Evolutionary conservation across 1,140 invertebrate species (phyloP).

Genomic region (Penaeus indicus): DNA sequence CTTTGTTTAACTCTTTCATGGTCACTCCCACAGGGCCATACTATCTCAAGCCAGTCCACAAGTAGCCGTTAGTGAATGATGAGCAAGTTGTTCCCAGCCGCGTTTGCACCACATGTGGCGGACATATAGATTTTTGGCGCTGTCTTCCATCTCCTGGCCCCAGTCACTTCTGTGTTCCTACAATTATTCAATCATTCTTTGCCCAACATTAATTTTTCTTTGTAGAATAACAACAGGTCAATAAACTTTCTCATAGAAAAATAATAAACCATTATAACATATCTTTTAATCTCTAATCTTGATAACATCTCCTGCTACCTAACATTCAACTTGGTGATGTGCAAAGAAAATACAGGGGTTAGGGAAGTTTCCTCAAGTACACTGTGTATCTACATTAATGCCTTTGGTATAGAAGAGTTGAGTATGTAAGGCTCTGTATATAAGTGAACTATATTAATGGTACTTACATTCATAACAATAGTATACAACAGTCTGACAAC

Average conservation of each 20-base stretch:
- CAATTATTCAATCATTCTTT: slow-evolving; percentile 45
- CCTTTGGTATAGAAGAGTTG: slow-evolving; percentile 64
- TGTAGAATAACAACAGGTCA: slow-evolving; percentile 63
- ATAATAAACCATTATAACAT: slow-evolving; percentile 66
- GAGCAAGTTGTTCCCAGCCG: slow-evolving; percentile 64
- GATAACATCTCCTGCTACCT: slow-evolving; percentile 61
- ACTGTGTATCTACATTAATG: slow-evolving; percentile 65
- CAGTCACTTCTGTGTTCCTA: slow-evolving; percentile 62
- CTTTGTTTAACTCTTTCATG: background rate
- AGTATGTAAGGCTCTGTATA: slow-evolving; percentile 66
- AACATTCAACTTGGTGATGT: slow-evolving; percentile 63
- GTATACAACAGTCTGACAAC: slow-evolving; percentile 65
- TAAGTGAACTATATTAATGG: slow-evolving; percentile 61
- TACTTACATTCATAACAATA: slow-evolving; percentile 64
- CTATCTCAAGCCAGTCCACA: slow-evolving; percentile 49
- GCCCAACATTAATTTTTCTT: slow-evolving; percentile 57
- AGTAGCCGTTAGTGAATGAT: slow-evolving; percentile 59
- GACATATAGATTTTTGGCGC: slow-evolving; percentile 42
- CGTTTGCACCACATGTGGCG: slow-evolving; percentile 60
- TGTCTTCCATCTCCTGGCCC: slow-evolving; percentile 49
- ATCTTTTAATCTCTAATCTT: slow-evolving; percentile 55
- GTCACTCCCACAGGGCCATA: slow-evolving; percentile 41
- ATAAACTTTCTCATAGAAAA: slow-evolving; percentile 65
- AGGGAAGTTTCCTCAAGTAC: slow-evolving; percentile 62
- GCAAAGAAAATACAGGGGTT: slow-evolving; percentile 61